A percentile compares a stretch with the other conserved stretches of the same genome.
Conservation (phyloP, 1,140 invertebrate species). For the Tetranychus urticae region DNA sequence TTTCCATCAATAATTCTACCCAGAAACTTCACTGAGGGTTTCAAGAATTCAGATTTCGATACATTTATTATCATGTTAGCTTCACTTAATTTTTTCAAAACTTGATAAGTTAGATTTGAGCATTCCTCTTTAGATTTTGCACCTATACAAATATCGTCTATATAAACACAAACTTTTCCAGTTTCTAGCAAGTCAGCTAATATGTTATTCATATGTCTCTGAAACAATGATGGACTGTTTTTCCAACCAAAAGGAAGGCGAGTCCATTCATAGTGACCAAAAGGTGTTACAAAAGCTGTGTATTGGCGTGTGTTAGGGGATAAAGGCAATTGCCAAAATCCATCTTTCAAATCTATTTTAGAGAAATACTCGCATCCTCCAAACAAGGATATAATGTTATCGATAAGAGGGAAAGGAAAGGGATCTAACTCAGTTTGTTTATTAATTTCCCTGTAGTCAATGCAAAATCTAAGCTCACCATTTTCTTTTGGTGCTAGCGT, state of each 20-base stretch:
- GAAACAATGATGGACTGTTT: neutral
- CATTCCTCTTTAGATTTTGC: neutral
- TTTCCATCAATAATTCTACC: neutral
- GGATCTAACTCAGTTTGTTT: neutral
- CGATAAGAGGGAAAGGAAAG: neutral
- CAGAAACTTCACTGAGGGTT: neutral
- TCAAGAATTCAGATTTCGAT: neutral
- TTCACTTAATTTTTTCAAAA: neutral
- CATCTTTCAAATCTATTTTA: slow-evolving; percentile 1
- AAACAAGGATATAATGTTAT: neutral
- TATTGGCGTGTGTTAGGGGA: neutral
- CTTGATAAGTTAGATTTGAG: neutral
- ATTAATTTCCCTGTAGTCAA: neutral
- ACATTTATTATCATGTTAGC: neutral
- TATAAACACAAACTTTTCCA: neutral
- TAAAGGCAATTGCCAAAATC: slow-evolving; percentile 1
- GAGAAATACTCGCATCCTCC: neutral
- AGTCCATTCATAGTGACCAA: neutral
- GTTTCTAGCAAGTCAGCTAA: neutral
- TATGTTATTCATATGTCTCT: neutral
- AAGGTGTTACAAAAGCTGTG: slow-evolving; percentile 2
- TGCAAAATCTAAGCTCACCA: neutral
- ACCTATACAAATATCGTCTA: slow-evolving; percentile 1
- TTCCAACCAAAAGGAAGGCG: slow-evolving; percentile 1
- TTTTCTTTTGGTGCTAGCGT: neutral